Conservation (phyloP, 2,797 vertebrate species). For the Amblyopsis hoosieri region DNA sequence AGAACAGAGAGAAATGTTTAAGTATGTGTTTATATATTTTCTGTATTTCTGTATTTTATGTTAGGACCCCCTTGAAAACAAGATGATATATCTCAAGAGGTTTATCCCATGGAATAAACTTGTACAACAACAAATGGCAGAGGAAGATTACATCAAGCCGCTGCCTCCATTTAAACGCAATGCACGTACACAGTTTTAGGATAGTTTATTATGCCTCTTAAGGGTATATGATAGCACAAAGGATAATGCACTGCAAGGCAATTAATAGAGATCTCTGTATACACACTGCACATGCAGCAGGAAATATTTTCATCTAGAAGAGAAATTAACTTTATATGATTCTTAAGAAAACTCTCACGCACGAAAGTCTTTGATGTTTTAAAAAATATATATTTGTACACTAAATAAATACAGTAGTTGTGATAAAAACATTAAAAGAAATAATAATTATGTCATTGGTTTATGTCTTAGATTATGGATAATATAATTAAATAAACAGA, state of each 20-base stretch:
- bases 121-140: constrained; percentile 37
- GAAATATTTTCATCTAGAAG: constrained; percentile 40
- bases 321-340: constrained; percentile 22
- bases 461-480: constrained; percentile 37
- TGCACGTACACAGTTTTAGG: constrained; percentile 29
- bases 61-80: too few relatives aligned
- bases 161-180: constrained; percentile 33
- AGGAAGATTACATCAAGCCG: constrained; percentile 57
- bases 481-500: constrained; percentile 58
- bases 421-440: not conserved
- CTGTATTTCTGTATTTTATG: too few relatives aligned
- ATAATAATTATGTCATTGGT: constrained; percentile 11
- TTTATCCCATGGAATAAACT: too few relatives aligned
- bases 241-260: constrained; percentile 44
- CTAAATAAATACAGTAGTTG: constrained; percentile 7
- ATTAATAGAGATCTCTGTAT: constrained; percentile 28
- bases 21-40: not conserved
- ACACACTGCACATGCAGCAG: constrained; percentile 30
- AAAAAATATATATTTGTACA: constrained; percentile 40
- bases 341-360: constrained; percentile 16
- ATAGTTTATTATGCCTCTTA: constrained; percentile 35
- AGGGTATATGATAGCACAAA: constrained; percentile 45
- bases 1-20: constrained; percentile 46
- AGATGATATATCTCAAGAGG: too few relatives aligned
- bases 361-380: constrained; percentile 27